Base-by-base conservation (phyloP, 1,140 invertebrate species). In the Zophobas atratus region DNA sequence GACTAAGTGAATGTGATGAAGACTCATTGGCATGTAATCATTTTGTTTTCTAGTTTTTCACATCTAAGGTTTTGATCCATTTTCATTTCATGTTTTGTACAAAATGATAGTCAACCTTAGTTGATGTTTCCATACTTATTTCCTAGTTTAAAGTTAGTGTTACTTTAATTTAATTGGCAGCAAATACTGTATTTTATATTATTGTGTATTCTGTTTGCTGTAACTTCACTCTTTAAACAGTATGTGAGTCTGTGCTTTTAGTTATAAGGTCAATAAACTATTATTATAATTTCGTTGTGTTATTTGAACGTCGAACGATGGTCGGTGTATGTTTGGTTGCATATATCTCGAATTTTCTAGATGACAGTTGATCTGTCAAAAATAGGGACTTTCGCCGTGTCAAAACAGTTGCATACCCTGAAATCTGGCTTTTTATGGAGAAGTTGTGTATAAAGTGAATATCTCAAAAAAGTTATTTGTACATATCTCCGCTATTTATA, bases 241-340 rank as follows among this genome's bases (percentile, higher is more conserved):
- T 81, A 80, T 81, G 79, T 81, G 78, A 83, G 77, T 79, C 77
- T 80, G 80, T 82, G 79, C 80, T 82, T 83, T 82, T 81, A 83
- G 77, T 83, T 83, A 77, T 80, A 81, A 81, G 71, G 46, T 79
- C 75, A 83, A 80, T 81, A 83, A 83, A 82, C 76, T 75, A 81
- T 70, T 79, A 82, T 80, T 80, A 80, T 78, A 76, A 76, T 6
- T 5, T 4, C 3, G 8, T 46, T 46, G 43, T 46, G 3, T 4
- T 46, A 4, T 4, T 8, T 46, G 43, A 3, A 46, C 43, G 3
- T 46, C 43, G 20, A 20, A 20, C 20, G 20, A 20, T 20, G 20
- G 20, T 20, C 20, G 20, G 20, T 20, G 20, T 20, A 20, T 46
- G 43, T 8, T 46, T 46, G 3, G 60, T 6, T 32, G 60, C 35